These are phyloP conservation scores for Porites rus DNA, from an alignment of 92 coral and sea anemone genomes.

Conservation along the genomic window DNA sequence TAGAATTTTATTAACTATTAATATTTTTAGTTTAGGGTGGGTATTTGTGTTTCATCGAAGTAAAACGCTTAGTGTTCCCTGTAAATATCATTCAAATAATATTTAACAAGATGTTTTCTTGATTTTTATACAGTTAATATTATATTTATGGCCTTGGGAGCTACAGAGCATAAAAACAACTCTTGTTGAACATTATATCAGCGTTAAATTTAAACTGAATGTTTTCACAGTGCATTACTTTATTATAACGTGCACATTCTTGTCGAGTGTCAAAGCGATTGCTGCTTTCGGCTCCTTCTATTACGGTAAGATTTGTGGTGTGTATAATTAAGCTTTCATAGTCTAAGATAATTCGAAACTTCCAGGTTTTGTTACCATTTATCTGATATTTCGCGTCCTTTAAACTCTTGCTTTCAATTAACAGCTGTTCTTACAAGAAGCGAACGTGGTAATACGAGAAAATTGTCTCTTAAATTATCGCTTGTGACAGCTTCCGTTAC, in stretches of 20 bases:
- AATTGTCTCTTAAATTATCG: not conserved
- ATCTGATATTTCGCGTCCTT: slow-evolving; percentile 4
- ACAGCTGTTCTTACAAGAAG: not conserved
- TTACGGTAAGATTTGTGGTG: not conserved
- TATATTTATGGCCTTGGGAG: not conserved
- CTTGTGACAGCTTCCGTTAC: no score
- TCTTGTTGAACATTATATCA: not conserved
- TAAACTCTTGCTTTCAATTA: not conserved
- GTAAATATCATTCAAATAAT: slow-evolving; percentile 16
- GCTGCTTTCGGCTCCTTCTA: not conserved
- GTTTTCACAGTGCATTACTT: not conserved
- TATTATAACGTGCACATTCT: not conserved
- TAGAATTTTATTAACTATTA: slow-evolving; percentile 43
- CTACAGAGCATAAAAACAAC: not conserved
- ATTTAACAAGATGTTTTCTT: slow-evolving; percentile 13
- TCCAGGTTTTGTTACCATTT: not conserved
- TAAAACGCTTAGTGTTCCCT: not conserved
- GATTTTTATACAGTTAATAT: not conserved
- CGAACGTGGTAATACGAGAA: not conserved
- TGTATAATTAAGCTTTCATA: not conserved
- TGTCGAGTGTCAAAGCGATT: not conserved
- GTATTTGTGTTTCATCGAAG: slow-evolving; percentile 8
- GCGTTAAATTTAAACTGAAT: no score
- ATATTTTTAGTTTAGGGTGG: slow-evolving; percentile 40
- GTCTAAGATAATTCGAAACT: not conserved